Base-by-base conservation (phyloP, 2,113 vertebrate species). In the Muntiacus muntjak region DNA sequence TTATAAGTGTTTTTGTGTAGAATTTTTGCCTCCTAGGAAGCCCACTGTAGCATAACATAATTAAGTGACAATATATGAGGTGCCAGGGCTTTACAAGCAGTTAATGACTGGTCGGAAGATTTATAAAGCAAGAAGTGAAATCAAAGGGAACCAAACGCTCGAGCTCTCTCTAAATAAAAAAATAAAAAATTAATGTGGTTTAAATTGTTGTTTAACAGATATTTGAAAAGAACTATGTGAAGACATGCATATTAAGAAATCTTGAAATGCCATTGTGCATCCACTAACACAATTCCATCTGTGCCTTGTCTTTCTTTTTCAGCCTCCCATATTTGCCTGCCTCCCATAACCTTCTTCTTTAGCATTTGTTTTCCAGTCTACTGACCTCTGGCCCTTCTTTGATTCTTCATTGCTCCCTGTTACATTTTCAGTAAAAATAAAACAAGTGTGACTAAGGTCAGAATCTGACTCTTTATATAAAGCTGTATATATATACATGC, bases 51-150 rank as follows among this genome's bases (percentile, higher is more conserved):
- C 98, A 98, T 97, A 97, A 97, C 97, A 96, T 98, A 98, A 98
- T 99, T 98, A 98, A 98, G 98, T 98, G 98, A 98, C 98, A 98
- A 98, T 97, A 97, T 98, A 98, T 98, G 98, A 98, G 98, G 98
- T 98, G 97, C 97, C 97, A 98, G 98, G 96, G 92, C 96, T 98
- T 98, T 98, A 97, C 96, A 96, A 95, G 97, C 98, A 98, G 97
- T 97, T 98, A 98, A 98, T 98, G 98, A 98, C 95, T 93, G 95
- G 94, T 96, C 96, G 84, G 97, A 98, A 98, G 98, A 98, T 99
- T 98, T 98, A 98, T 95, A 98, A 81, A 89, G 90, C 89, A 74
- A 97, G 97, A 98, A 93, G 97, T 97, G 95, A 97, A 97, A 97
- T 98, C 96, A 97, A 97, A 98, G 97, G 88, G 97, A 98, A 97